phyloP scores from a whole-genome alignment of 2,797 vertebrate genomes.

The Zalophus californianus region DNA sequence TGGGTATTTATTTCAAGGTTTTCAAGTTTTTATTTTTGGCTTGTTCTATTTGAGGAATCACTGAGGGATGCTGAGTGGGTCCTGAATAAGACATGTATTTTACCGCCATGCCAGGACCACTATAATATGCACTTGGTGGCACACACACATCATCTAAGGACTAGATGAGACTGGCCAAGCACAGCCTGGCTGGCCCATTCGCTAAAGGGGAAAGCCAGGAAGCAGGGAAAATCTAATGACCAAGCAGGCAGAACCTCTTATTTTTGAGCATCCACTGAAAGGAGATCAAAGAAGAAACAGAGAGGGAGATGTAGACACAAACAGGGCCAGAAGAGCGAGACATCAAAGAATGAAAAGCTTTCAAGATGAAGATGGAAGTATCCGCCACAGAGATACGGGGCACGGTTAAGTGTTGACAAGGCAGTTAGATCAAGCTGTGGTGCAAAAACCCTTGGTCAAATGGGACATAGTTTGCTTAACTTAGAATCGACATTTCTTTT shows the following conservation, averaged over 20 bases:
- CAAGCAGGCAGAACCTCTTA: background rate
- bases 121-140: background rate
- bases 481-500: constrained; percentile 12
- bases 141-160: background rate
- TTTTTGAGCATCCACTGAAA: background rate
- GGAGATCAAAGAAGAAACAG: background rate
- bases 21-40: background rate
- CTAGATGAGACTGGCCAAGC: background rate
- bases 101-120: background rate
- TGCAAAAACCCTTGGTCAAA: background rate
- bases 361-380: background rate
- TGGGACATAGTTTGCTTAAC: background rate
- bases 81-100: background rate
- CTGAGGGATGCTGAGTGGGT: background rate
- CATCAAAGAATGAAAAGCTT: background rate
- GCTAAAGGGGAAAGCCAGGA: background rate
- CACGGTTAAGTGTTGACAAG: background rate
- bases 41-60: background rate
- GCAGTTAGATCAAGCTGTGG: background rate
- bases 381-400: background rate
- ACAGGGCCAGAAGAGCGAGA: background rate
- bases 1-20: background rate
- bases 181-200: background rate
- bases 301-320: background rate
- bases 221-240: background rate